Conservation (phyloP, 2,888 invertebrate species). For the Synanthedon tipuliformis region DNA sequence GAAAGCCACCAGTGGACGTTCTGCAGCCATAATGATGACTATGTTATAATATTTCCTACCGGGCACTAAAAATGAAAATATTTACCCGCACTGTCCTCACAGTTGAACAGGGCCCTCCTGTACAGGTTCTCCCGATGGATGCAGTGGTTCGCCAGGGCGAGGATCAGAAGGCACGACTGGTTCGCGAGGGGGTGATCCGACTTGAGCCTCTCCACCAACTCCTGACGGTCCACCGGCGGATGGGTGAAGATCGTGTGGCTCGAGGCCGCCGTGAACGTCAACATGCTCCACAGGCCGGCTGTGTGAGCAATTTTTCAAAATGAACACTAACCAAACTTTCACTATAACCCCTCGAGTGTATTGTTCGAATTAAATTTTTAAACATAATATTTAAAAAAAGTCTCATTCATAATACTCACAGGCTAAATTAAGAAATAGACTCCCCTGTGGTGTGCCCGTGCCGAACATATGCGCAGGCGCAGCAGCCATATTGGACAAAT, state of each 20-base stretch:
- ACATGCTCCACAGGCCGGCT: constrained; percentile 84
- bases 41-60: no score
- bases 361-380: no score
- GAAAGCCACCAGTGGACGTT: no score
- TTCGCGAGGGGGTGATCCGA: constrained; percentile 83
- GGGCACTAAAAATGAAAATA: not conserved
- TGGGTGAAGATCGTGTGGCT: constrained; percentile 39
- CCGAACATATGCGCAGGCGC: constrained; percentile 79
- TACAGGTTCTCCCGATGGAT: constrained; percentile 85
- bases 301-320: constrained; percentile 8
- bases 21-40: no score
- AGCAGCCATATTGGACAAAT: constrained; percentile 74
- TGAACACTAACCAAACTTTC: not conserved
- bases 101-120: constrained; percentile 84
- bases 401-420: constrained; percentile 31
- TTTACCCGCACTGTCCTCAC: constrained; percentile 83
- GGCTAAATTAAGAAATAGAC: constrained; percentile 83
- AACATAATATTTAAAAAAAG: no score
- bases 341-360: no score
- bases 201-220: constrained; percentile 59
- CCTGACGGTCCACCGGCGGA: constrained; percentile 45
- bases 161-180: constrained; percentile 87
- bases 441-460: constrained; percentile 74
- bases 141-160: constrained; percentile 93
- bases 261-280: constrained; percentile 72